Base-by-base conservation (phyloP, 2,797 vertebrate species). In the Semotilus atromaculatus region DNA sequence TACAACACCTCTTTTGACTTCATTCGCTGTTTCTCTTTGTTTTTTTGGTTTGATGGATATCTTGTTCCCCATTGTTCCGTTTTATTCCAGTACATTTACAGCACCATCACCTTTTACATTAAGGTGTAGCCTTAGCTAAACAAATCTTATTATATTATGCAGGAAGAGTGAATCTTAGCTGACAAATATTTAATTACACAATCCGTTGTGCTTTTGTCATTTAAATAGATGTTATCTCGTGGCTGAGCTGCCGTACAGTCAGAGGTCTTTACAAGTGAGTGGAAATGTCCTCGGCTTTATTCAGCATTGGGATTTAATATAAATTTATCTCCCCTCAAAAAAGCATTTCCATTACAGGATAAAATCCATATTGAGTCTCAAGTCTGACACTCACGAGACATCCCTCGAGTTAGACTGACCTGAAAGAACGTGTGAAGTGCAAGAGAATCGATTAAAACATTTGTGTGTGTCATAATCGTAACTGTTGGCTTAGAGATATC, bases 161-260 rank as follows among this genome's bases (percentile, higher is more conserved):
- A 29, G 14, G 43, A 72, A 80, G 67, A 80, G 51, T 77, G 74
- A 70, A 36, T 84, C 26, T 58, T 70, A 70, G 29, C 55, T 91
- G 91, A 91, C 89, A 89, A 88, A 81, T 79, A 87, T 90, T 93
- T 93, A 93, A 93, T 93, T 91, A 92, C 91, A 90, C 86, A 90
- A 89, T 90, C 84, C 48, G 48, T 68, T 62, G 53, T 31, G n/a
- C 43, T 67, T 77, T 79, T 86, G 76, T 78, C 84, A 51, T 78
- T 84, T 74, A 83, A 83, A 78, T 64, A 38, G 16, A 19, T 23
- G 38, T 62, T 38, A 68, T 87, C 21, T 71, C 60, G 8, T 51
- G 23, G 38, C 79, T 34, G 71, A 71, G 62, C 43, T 48, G 51
- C 55, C 68, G 36, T 79, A 71, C 68, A 55, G 62, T 82, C 74